Conservation (phyloP, 37 sponge, comb jelly and placozoan species). For the Ianthella basta region DNA sequence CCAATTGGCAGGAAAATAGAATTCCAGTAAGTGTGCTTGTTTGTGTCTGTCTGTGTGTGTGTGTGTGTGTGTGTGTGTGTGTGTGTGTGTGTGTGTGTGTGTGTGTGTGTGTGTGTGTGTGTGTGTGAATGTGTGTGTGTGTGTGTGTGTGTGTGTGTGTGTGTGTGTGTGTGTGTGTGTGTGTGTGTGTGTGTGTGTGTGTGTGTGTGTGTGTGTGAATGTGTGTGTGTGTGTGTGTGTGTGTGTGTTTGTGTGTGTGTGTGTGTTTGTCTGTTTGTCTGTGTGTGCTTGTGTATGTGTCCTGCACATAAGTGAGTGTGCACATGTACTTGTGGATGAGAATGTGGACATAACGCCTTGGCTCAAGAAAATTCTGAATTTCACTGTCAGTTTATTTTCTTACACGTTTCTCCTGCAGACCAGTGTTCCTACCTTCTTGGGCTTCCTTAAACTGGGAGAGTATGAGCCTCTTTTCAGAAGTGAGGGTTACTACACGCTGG, state of each 20-base stretch:
- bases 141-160: too few species aligned
- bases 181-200: too few species aligned
- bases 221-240: neutral
- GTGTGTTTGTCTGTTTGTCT: neutral
- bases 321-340: too few species aligned
- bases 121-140: too few species aligned
- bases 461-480: conserved; percentile 47
- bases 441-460: conserved; percentile 29
- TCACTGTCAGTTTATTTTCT: neutral
- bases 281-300: conserved; percentile 19
- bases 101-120: neutral
- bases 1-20: conserved; percentile 29
- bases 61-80: conserved; percentile 9
- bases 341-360: too few species aligned
- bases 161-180: too few species aligned
- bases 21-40: conserved; percentile 55
- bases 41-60: conserved; percentile 3
- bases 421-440: conserved; percentile 41
- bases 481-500: conserved; percentile 53
- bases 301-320: neutral
- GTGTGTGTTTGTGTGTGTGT: neutral
- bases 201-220: too few species aligned
- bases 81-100: conserved; percentile 25
- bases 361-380: neutral
- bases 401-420: conserved; percentile 14